Percentiles rank a stretch among this genome's conserved stretches.
Evolutionary conservation across 2,888 invertebrate genomes (phyloP).

Genomic region (Erebia palarica): DNA sequence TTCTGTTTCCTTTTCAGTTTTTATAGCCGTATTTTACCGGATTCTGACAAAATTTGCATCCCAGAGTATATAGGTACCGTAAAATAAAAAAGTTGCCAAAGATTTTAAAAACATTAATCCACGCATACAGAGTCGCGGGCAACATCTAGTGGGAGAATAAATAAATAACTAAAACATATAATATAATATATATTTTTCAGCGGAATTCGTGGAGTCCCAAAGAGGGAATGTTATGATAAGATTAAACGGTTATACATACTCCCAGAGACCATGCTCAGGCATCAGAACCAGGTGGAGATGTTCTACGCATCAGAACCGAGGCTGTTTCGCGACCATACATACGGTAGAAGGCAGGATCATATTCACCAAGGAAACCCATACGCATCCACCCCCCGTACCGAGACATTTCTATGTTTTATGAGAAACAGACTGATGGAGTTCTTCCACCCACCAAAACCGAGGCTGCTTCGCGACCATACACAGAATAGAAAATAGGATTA

Average conservation of each 20-base stretch:
- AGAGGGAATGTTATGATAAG: slow-evolving; percentile 1
- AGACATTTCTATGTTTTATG: not conserved
- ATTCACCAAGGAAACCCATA: not conserved
- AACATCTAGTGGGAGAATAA: no score
- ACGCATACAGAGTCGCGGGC: no score
- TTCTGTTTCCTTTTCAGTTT: no score
- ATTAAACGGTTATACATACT: slow-evolving; percentile 28
- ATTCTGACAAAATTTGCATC: no score
- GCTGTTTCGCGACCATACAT: not conserved
- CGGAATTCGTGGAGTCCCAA: slow-evolving; percentile 3
- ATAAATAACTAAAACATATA: no score
- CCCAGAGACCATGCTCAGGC: slow-evolving; percentile 10
- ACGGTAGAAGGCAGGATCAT: not conserved
- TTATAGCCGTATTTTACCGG: no score
- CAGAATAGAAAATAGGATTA: not conserved
- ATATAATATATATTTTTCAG: not conserved
- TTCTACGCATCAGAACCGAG: not conserved
- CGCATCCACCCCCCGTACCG: not conserved
- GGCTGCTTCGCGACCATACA: not conserved
- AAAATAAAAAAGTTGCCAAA: no score
- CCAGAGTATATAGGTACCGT: no score
- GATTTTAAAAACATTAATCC: no score
- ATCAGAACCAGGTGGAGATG: not conserved
- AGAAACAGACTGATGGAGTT: not conserved
- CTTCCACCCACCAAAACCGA: not conserved